These are phyloP conservation scores for Hirtodrosophila trivittata DNA, from an alignment of 2,888 invertebrate species.

Conservation along the genomic window DNA sequence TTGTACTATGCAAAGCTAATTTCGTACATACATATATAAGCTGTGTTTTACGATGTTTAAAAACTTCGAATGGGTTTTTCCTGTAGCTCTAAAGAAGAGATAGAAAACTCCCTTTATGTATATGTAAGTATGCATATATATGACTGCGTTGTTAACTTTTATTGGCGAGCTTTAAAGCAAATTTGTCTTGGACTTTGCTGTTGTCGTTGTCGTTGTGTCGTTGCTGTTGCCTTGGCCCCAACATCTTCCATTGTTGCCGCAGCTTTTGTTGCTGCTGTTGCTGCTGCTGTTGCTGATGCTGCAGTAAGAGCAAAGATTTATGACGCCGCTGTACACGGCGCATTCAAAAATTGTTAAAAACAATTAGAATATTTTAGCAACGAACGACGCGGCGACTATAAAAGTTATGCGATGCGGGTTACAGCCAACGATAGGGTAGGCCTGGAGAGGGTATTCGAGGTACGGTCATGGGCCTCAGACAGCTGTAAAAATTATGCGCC, in stretches of 20 bases:
- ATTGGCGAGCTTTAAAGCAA: constrained; percentile 79
- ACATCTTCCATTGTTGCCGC: constrained; percentile 52
- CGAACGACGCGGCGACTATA: constrained; percentile 67
- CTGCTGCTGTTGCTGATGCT: constrained; percentile 50
- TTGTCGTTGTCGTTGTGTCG: constrained; percentile 9
- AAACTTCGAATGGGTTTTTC: constrained; percentile 30
- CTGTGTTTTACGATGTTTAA: constrained; percentile 47
- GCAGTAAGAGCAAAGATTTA: constrained; percentile 68
- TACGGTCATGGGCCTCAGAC: constrained; percentile 33
- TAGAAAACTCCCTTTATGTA: constrained; percentile 45
- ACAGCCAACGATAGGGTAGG: constrained; percentile 14
- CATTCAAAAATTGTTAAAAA: constrained; percentile 78
- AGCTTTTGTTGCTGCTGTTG: constrained; percentile 27
- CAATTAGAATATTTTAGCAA: constrained; percentile 78
- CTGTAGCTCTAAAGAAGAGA: constrained; percentile 10
- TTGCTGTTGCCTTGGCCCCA: constrained; percentile 54
- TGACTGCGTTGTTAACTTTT: constrained; percentile 72
- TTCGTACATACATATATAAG: constrained; percentile 4
- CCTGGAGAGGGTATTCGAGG: not conserved
- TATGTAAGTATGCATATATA: constrained; percentile 58
- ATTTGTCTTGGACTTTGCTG: constrained; percentile 70
- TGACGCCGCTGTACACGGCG: constrained; percentile 66
- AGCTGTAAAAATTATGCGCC: constrained; percentile 76
- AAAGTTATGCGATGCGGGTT: constrained; percentile 71
- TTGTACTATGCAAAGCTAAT: not conserved